phyloP scores from a whole-genome alignment of 1,140 invertebrate genomes.

The Drosophila grimshawi region DNA sequence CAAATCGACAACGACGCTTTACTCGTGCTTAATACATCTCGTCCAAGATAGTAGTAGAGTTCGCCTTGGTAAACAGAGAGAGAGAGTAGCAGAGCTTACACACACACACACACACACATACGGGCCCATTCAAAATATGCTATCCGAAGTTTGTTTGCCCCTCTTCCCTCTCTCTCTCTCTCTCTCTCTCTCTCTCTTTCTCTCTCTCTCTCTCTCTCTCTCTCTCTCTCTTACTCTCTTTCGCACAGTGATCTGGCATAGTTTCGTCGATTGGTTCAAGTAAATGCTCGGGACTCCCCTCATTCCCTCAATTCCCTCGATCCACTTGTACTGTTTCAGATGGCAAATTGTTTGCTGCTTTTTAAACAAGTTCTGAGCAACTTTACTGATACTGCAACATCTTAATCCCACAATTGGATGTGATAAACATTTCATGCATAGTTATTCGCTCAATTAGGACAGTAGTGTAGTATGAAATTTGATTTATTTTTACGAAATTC shows the following conservation, averaged over 20 bases:
- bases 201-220: constrained; percentile 42
- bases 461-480: not conserved
- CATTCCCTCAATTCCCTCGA: constrained; percentile 18
- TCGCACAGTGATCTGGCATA: constrained; percentile 53
- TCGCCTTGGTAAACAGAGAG: not conserved
- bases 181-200: constrained; percentile 32
- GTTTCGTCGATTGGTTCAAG: constrained; percentile 47
- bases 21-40: not conserved
- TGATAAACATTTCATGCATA: not conserved
- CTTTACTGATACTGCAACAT: constrained; percentile 5
- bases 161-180: not conserved
- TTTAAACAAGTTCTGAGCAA: constrained; percentile 32
- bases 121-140: not conserved
- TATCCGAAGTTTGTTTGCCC: constrained; percentile 13
- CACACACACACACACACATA: not conserved
- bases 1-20: not conserved
- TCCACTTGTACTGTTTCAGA: constrained; percentile 25
- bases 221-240: constrained; percentile 41
- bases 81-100: not conserved
- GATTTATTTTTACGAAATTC: not conserved
- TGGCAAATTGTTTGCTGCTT: constrained; percentile 28
- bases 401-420: constrained; percentile 16
- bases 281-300: constrained; percentile 24
- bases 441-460: not conserved
- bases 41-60: not conserved